Evolutionary conservation across 2,113 vertebrate species (phyloP), one percentile per base, ranked within the genome.

Genomic region (Ascaphus truei): DNA sequence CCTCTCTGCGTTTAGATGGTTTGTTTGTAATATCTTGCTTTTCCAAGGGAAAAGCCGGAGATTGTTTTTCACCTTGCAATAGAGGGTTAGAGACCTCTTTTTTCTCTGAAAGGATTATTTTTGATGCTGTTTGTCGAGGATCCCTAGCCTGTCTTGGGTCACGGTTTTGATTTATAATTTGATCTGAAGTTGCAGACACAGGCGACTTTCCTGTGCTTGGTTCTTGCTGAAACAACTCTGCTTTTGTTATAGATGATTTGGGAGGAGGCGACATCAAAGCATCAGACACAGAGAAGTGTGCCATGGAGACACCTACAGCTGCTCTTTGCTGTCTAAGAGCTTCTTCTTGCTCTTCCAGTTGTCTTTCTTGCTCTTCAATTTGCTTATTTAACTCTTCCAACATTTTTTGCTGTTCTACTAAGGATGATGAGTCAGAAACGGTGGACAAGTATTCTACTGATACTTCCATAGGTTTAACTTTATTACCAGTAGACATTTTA

Each of bases 361-460:
- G 95, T 11, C 87, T 82, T 81, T 94, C 93, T 79, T 99, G 96
- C 76, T 98, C 95, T 84, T 98, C 97, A 53, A 98, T 99, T 79
- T 99, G 95, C 68, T 92, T 93, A 77, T 94, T 98, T 15, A 99
- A 84, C 59, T 97, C 96, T 48, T 98, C 96, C 10, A 99, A 71
- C 94, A 98, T 96, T 68, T 92, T 87, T 45, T 98, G 94, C 75
- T 98, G 96, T 68, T 98, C 95, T 9, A 88, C 87, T 50, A 99
- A 72, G 1, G 94, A 93, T 16, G 90, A 86, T 1, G 86, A 53
- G 0, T 78, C 62, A 1, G 83, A 6, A 0, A 61, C 12, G 5
- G 76, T 60, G 1, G 80, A 4, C 1, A 80, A 50, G 1, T 73
- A 79, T 0, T 57, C 67, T 1, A 73, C 57, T 29, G 88, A 2